Conservation (phyloP, 1,140 invertebrate genomes). For the Drosophila takahashii region DNA sequence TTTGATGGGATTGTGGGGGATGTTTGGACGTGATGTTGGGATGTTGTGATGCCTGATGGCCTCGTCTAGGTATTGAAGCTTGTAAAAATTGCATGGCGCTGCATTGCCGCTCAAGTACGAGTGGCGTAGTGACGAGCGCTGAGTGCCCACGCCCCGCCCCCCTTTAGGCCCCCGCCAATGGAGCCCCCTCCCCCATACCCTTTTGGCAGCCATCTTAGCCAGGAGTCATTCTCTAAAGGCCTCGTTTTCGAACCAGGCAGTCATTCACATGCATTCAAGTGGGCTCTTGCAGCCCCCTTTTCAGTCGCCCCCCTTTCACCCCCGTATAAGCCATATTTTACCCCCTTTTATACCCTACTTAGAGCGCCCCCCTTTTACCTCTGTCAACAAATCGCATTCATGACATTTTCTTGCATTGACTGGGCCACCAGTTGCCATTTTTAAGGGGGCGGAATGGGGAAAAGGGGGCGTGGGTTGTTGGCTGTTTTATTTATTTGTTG, state of each 20-base stretch:
- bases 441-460: neutral
- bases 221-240: slow-evolving; percentile 54
- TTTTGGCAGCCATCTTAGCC: slow-evolving; percentile 69
- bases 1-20: neutral
- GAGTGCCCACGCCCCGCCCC: slow-evolving; percentile 15
- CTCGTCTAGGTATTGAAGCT: slow-evolving; percentile 79
- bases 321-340: neutral
- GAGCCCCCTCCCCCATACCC: neutral
- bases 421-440: slow-evolving; percentile 55
- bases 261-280: slow-evolving; percentile 79
- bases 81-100: slow-evolving; percentile 81
- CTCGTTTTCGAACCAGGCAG: slow-evolving; percentile 36
- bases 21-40: neutral
- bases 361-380: neutral
- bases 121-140: slow-evolving; percentile 29
- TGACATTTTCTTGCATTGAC: slow-evolving; percentile 81
- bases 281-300: slow-evolving; percentile 10
- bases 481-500: slow-evolving; percentile 65
- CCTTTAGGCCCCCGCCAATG: too few species aligned
- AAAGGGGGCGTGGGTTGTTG: slow-evolving; percentile 16
- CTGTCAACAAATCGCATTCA: slow-evolving; percentile 75
- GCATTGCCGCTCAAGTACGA: slow-evolving; percentile 74
- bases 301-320: neutral
- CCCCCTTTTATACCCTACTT: slow-evolving; percentile 1
- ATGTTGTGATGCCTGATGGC: slow-evolving; percentile 11